A percentile compares a stretch with the other conserved stretches of the same genome.
Evolutionary conservation across 2,113 vertebrate genomes (phyloP).

Genomic region (Lepus americanus): DNA sequence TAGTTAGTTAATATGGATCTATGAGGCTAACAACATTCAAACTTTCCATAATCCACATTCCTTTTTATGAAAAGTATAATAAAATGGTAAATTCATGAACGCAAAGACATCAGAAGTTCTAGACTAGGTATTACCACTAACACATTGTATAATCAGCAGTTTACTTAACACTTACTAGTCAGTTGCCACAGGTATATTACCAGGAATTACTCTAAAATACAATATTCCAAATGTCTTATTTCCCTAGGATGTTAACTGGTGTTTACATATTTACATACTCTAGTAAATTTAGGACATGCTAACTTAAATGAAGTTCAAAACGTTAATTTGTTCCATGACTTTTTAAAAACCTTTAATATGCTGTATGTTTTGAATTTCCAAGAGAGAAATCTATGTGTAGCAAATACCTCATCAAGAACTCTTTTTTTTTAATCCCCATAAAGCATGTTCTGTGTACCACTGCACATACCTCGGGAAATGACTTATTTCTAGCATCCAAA

Average conservation of each 20-base stretch:
- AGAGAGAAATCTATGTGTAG: background rate
- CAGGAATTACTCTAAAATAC: conserved; percentile 29
- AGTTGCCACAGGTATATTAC: background rate
- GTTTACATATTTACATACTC: background rate
- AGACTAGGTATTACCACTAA: conserved; percentile 3
- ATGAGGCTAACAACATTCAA: conserved; percentile 42
- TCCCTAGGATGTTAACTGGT: conserved; percentile 5
- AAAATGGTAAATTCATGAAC: conserved; percentile 38
- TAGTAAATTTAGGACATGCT: conserved; percentile 41
- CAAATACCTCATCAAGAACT: conserved; percentile 28
- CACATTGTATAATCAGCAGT: background rate
- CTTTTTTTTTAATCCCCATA: background rate
- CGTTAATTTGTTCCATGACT: conserved; percentile 26
- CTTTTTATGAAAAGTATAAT: conserved; percentile 49
- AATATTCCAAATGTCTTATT: conserved; percentile 4
- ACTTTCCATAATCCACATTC: conserved; percentile 41
- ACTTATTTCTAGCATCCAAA: background rate
- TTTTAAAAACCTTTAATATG: conserved; percentile 34
- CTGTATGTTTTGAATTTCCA: conserved; percentile 3
- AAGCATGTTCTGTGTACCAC: background rate
- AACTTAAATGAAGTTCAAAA: conserved; percentile 31
- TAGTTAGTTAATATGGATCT: conserved; percentile 55
- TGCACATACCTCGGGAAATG: background rate
- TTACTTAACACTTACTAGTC: background rate
- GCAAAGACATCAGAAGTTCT: conserved; percentile 25